Conservation (phyloP, 2,113 vertebrate genomes). For the Rhizomys pruinosus region DNA sequence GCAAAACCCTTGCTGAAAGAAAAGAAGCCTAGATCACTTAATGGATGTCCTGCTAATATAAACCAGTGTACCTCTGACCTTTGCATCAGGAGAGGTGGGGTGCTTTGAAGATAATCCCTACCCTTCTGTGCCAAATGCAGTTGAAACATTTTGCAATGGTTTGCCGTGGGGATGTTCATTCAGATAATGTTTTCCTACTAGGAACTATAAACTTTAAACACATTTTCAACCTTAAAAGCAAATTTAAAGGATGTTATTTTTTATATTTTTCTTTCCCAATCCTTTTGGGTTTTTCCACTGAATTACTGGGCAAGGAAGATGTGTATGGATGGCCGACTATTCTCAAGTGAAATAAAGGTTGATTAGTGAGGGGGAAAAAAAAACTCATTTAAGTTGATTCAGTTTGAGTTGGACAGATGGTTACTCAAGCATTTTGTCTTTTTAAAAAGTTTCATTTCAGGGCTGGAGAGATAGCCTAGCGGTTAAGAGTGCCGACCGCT, state of each 20-base stretch:
- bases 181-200: constrained; percentile 75
- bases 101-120: constrained; percentile 78
- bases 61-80: constrained; percentile 87
- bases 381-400: constrained; percentile 56
- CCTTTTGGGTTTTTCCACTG: constrained; percentile 66
- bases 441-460: too few relatives aligned
- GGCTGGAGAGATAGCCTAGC: too few relatives aligned
- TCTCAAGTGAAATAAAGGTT: constrained; percentile 72
- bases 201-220: constrained; percentile 70
- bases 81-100: constrained; percentile 81
- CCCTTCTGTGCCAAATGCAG: constrained; percentile 62
- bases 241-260: constrained; percentile 45
- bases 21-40: constrained; percentile 81
- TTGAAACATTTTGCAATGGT: constrained; percentile 74
- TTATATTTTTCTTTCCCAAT: constrained; percentile 70
- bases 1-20: constrained; percentile 78
- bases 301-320: too few relatives aligned
- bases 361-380: too few relatives aligned
- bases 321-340: too few relatives aligned
- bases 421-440: constrained; percentile 61
- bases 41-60: constrained; percentile 86
- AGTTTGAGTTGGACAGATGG: constrained; percentile 78
- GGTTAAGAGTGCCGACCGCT: too few relatives aligned
- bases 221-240: too few relatives aligned
- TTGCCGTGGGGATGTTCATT: constrained; percentile 75